Evolutionary conservation across 2,888 invertebrate species (phyloP), one percentile per base, ranked within the genome.

Genomic region (Lagria hirta): DNA sequence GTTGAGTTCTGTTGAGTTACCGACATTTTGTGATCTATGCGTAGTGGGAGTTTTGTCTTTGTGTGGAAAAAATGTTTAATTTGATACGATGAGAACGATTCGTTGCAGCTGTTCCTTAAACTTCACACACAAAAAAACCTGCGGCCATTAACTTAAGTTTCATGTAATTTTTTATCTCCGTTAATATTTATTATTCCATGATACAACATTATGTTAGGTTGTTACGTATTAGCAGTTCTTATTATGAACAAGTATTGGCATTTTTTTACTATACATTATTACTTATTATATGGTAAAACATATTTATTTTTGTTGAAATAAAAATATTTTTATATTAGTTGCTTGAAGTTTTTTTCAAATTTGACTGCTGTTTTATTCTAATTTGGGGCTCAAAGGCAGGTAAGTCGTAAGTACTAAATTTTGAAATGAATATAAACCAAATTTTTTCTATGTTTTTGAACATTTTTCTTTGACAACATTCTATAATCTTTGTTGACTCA

Each of bases 31-130:
- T 59, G 61, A 62, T 63, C 57, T 61, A 52, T 50, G 50, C 46
- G 48, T 46, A 51, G 30, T 46, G 21, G 8, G 14, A 10, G 17
- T 28, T 35, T 29, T 22, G 24, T 21, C 27, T 28, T 27, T 36
- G 49, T 38, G 41, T 44, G 41, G 47, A 65, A 65, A 65, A 62
- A 64, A 44, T 58, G 57, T 53, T 63, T 60, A 61, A 67, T 62
- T 57, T 62, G 66, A 68, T 66, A 68, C 59, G 61, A 62, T 68
- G 68, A 64, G 68, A 68, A 68, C 61, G 58, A 54, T 55, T 60
- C 51, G 47, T 45, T 52, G 60, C 68, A 67, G 66, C 66, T 67
- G 68, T 58, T 58, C 56, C 36, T 57, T 54, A 43, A 37, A 29
- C 38, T 42, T 36, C 20, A 36, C 28, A 38, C 14, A 30, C 5